phyloP scores from a whole-genome alignment of 1,140 invertebrate species.

The Gonatopus flavifemur region DNA sequence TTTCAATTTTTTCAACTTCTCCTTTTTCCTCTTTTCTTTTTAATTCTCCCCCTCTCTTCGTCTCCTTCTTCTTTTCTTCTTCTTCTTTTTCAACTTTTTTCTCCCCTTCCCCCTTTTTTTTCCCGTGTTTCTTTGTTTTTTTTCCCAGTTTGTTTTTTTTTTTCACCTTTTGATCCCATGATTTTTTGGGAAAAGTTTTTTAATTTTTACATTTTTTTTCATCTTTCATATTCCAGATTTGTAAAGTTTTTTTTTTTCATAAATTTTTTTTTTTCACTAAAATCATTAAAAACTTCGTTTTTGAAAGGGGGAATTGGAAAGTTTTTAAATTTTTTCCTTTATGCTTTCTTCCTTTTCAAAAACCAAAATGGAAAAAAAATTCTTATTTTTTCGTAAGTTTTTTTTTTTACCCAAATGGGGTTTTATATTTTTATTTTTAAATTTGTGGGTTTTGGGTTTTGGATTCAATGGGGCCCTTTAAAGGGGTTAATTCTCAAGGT shows the following conservation, averaged over 20 bases:
- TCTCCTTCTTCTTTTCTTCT: too few species aligned
- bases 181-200: constrained; percentile 49
- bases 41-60: constrained; percentile 47
- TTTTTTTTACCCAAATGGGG: too few species aligned
- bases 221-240: too few species aligned
- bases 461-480: too few species aligned
- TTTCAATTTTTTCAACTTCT: constrained; percentile 30
- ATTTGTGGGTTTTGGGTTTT: too few species aligned
- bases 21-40: constrained; percentile 34
- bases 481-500: too few species aligned
- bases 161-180: constrained; percentile 57
- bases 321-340: constrained; percentile 55
- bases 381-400: too few species aligned
- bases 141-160: constrained; percentile 80
- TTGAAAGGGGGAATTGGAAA: constrained; percentile 45
- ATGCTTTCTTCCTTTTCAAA: constrained; percentile 34
- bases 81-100: too few species aligned
- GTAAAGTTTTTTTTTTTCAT: too few species aligned
- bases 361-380: constrained; percentile 47
- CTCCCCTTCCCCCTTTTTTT: constrained; percentile 54
- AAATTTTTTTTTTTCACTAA: constrained; percentile 38
- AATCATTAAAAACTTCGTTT: constrained; percentile 42
- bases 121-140: constrained; percentile 54
- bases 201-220: constrained; percentile 34
- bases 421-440: too few species aligned